Percentiles rank a stretch among this genome's conserved stretches.
These are phyloP conservation scores for Fistularia commersonii DNA, from an alignment of 2,797 vertebrate genomes.

Conservation along the genomic window DNA sequence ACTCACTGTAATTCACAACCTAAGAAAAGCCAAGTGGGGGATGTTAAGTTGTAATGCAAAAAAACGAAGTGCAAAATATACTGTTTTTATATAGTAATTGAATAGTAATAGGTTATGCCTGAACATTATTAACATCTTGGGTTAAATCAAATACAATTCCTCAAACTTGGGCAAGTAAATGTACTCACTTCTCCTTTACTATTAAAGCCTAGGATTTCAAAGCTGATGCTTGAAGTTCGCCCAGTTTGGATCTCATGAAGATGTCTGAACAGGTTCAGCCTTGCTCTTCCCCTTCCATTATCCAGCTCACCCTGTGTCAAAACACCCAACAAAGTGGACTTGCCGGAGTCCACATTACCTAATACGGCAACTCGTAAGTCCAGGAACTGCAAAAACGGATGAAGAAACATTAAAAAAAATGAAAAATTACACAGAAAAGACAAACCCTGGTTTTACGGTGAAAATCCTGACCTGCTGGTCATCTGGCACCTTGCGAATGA, in stretches of 20 bases:
- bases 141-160: too few relatives aligned
- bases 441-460: background rate
- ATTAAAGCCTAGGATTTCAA: constrained; percentile 98
- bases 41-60: background rate
- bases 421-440: background rate
- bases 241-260: constrained; percentile 98
- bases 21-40: constrained; percentile 35
- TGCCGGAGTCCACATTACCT: constrained; percentile 95
- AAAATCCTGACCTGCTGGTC: constrained; percentile 86
- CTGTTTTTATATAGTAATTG: background rate
- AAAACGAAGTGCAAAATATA: background rate
- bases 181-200: constrained; percentile 92
- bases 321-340: constrained; percentile 94
- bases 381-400: constrained; percentile 74
- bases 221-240: constrained; percentile 96
- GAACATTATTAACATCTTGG: too few relatives aligned
- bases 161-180: background rate
- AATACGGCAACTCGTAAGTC: constrained; percentile 94
- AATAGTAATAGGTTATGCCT: too few relatives aligned
- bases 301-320: constrained; percentile 97
- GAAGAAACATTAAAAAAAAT: constrained; percentile 1
- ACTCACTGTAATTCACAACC: constrained; percentile 99
- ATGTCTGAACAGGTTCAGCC: constrained; percentile 97
- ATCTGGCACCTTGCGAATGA: constrained; percentile 95
- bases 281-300: constrained; percentile 91